Percentiles rank a stretch among this genome's conserved stretches.
Conservation (phyloP, 2,888 invertebrate genomes). For the Agriopis marginaria region DNA sequence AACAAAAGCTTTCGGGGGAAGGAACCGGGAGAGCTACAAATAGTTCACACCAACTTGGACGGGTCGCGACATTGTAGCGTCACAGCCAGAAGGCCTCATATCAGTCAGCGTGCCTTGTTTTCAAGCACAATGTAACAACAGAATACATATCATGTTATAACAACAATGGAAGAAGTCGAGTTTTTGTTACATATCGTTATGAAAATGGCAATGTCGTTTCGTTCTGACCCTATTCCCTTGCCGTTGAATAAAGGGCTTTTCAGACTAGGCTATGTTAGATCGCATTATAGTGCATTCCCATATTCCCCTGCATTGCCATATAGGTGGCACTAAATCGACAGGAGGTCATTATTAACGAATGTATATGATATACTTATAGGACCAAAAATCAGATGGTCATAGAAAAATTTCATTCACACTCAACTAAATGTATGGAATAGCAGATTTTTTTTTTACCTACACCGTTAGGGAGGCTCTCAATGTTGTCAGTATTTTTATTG, state of each 20-base stretch:
- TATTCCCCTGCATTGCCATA: too few species aligned
- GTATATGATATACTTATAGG: too few species aligned
- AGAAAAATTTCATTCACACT: too few species aligned
- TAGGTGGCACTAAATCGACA: too few species aligned
- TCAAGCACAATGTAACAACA: conserved; percentile 43
- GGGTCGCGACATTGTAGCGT: conserved; percentile 49
- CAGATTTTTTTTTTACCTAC: too few species aligned
- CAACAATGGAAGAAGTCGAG: conserved; percentile 40
- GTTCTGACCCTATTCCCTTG: conserved; percentile 5
- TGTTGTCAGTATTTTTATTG: too few species aligned
- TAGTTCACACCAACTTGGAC: conserved; percentile 52
- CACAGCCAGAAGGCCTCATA: conserved; percentile 33
- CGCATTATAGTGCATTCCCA: too few species aligned
- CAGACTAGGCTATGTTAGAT: not conserved
- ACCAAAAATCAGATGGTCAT: too few species aligned
- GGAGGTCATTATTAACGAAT: too few species aligned
- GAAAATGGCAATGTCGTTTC: conserved; percentile 27
- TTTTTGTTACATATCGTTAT: conserved; percentile 40
- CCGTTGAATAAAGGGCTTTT: not conserved
- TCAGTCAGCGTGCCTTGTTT: conserved; percentile 46
- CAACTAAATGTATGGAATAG: too few species aligned
- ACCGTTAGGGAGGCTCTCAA: too few species aligned
- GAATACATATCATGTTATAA: not conserved
- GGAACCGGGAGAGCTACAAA: conserved; percentile 49
- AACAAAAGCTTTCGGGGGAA: conserved; percentile 52